A percentile compares a stretch with the other conserved stretches of the same genome.
Conservation (phyloP, 2,113 vertebrate species). For the Neogale vison region DNA sequence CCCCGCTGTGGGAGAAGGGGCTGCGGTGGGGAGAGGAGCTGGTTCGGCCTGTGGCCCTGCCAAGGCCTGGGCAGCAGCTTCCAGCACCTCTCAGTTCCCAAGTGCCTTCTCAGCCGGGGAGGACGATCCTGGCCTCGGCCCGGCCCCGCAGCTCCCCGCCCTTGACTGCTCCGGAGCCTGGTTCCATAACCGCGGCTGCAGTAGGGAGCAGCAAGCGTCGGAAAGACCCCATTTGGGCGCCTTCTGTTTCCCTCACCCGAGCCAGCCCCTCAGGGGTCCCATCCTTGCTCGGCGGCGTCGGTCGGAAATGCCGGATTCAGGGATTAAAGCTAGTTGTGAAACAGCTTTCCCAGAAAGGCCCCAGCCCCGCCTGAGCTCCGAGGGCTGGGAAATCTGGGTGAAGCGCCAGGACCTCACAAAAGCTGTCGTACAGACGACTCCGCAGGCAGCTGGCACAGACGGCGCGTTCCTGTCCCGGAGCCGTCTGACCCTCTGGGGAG, state of each 20-base stretch:
- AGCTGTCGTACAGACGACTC: neutral
- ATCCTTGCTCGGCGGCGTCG: neutral
- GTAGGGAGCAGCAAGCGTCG: neutral
- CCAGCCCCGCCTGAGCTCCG: neutral
- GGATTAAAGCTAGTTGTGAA: neutral
- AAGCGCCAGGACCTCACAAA: neutral
- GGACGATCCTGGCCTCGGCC: fast-evolving
- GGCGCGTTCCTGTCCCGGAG: neutral
- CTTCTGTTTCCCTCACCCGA: neutral
- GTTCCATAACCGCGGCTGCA: neutral
- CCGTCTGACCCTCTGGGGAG: neutral
- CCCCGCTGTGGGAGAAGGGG: neutral
- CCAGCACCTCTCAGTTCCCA: no score
- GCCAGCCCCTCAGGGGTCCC: fast-evolving
- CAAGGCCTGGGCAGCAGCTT: no score
- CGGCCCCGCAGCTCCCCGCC: neutral
- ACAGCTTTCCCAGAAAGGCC: neutral
- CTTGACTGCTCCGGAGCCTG: neutral
- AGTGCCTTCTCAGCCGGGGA: neutral
- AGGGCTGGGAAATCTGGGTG: neutral
- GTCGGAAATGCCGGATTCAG: neutral
- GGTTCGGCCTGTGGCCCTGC: no score
- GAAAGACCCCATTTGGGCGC: neutral
- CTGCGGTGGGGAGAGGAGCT: no score
- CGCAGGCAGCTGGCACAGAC: neutral